Base-by-base conservation (phyloP, 2,888 invertebrate species). In the Nyleta sp. region DNA sequence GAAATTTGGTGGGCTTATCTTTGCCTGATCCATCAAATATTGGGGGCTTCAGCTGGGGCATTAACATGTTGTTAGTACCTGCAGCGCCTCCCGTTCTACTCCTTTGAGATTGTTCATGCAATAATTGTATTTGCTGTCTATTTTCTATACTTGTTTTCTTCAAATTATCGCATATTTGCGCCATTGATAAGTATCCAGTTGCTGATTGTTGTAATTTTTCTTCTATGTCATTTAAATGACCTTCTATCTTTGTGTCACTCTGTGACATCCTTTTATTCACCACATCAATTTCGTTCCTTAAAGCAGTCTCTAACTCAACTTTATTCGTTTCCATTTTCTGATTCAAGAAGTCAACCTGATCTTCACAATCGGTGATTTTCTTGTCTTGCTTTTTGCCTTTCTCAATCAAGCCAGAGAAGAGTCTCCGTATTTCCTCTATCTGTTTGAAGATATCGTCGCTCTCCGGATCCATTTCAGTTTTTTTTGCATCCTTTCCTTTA, bases 1-100 rank as follows among this genome's bases (percentile, higher is more conserved):
- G 13, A n/a, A 55, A 55, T n/a, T 55, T 55, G 1, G 55, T 55
- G 1, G 55, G 55, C 17, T 38, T 55, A 11, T 55, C 55, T 20
- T 13, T 1, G 24, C 35, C 35, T 7, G 50, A 28, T n/a, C 50
- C 50, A 50, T 50, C 50, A 10, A 31, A 50, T 28, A 8, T 6
- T 15, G 50, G 50, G 8, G 50, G 15, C 5, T 50, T 50, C 2
- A 28, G 2, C 4, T 50, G 24, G 10, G 50, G 13, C 17, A 50
- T 5, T 2, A 11, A 20, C 2, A n/a, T 8, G 35, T 35, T 35
- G 10, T 2, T 35, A 7, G 7, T 24, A 5, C 7, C 24, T 35
- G 11, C 6, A 10, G 35, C 2, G 10, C 8, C 35, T n/a, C 2
- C 35, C 35, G 35, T 10, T 24, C 24, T 24, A 7, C 24, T 24